A percentile compares a stretch with the other conserved stretches of the same genome.
Conservation (phyloP, 2,113 vertebrate genomes). For the Cercocebus atys region DNA sequence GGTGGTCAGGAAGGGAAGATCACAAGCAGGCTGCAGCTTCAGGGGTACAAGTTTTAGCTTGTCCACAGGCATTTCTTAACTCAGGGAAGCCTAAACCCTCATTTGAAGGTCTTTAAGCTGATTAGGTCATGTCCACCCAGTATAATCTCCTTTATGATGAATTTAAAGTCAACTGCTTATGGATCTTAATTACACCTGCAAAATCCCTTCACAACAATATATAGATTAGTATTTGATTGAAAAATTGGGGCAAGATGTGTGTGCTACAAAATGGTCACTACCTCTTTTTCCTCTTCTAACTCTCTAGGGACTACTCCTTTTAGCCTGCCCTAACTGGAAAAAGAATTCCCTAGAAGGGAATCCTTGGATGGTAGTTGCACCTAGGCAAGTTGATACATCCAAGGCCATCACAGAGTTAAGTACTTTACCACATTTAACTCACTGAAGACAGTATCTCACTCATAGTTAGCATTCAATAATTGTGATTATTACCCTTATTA, state of each 20-base stretch:
- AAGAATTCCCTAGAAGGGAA: background rate
- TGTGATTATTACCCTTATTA: background rate
- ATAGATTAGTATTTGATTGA: background rate
- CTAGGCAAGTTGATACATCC: background rate
- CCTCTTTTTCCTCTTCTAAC: background rate
- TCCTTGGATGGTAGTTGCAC: background rate
- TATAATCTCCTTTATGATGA: background rate
- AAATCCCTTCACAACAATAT: background rate
- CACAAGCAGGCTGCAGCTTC: background rate
- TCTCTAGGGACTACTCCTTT: background rate
- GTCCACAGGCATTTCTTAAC: background rate
- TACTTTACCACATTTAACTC: background rate
- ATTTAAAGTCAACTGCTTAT: background rate
- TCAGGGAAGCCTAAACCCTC: background rate
- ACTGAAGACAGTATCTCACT: background rate
- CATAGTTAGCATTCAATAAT: background rate
- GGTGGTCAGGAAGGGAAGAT: background rate
- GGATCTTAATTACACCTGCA: background rate
- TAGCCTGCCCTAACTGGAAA: background rate
- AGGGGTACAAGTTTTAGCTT: background rate
- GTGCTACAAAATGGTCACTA: background rate
- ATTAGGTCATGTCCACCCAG: background rate
- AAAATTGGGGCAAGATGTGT: background rate
- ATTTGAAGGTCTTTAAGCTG: background rate
- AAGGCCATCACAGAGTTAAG: background rate